A percentile compares a stretch with the other conserved stretches of the same genome.
Conservation (phyloP, 2,797 vertebrate genomes). For the Cercopithecus hamlyni region DNA sequence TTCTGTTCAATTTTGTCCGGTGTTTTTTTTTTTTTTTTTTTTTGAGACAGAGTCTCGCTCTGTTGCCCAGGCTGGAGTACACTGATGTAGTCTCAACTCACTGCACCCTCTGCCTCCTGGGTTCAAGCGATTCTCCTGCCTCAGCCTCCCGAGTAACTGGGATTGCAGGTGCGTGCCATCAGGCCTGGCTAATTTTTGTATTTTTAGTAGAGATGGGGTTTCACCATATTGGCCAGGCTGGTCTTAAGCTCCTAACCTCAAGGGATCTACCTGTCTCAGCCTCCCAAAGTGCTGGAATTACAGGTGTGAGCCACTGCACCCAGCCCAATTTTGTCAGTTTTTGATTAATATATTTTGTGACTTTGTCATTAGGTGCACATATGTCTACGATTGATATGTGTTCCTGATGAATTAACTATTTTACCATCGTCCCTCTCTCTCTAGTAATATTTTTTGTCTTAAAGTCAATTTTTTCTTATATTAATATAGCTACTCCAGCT, state of each 20-base stretch:
- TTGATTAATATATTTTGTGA: neutral
- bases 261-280: neutral
- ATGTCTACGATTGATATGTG: neutral
- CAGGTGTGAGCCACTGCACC: neutral
- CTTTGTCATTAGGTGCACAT: neutral
- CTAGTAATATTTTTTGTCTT: constrained; percentile 30
- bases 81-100: neutral
- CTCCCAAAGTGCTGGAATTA: neutral
- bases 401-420: neutral
- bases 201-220: neutral
- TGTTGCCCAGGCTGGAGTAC: neutral
- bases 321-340: neutral
- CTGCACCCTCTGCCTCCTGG: neutral
- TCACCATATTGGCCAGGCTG: neutral
- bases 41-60: neutral
- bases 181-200: no score
- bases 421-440: neutral
- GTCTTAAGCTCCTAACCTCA: neutral
- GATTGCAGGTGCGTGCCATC: no score
- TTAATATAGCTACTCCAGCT: neutral
- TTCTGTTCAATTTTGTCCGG: neutral
- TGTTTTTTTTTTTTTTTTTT: neutral
- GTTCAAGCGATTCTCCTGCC: neutral
- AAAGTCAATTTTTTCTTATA: neutral
- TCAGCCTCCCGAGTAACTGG: neutral